Conservation (phyloP, 2,888 invertebrate species). For the Shargacucullia verbasci region DNA sequence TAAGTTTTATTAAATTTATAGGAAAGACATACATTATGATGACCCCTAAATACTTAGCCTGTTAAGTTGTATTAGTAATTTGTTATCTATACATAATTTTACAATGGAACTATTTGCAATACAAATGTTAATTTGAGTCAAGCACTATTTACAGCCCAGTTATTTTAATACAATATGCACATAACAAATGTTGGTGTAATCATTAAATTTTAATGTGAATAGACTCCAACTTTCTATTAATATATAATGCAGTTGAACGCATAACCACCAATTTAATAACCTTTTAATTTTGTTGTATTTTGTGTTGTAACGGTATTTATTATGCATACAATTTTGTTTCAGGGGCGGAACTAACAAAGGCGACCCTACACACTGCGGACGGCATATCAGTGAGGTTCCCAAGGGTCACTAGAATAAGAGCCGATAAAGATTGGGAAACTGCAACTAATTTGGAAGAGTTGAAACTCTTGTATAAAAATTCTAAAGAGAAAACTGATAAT, state of each 20-base stretch:
- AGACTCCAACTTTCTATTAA: slow-evolving; percentile 10
- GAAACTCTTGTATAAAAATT: slow-evolving; percentile 91
- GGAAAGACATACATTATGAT: too few relatives aligned
- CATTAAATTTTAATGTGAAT: slow-evolving; percentile 11
- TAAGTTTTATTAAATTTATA: too few relatives aligned
- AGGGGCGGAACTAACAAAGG: slow-evolving; percentile 94
- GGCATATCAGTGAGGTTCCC: slow-evolving; percentile 98
- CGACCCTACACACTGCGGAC: slow-evolving; percentile 96
- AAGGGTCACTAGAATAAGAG: slow-evolving; percentile 94
- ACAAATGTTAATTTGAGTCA: too few relatives aligned
- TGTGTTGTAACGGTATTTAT: too few relatives aligned
- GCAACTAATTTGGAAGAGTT: slow-evolving; percentile 95
- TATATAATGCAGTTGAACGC: slow-evolving; percentile 13
- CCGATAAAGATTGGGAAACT: slow-evolving; percentile 95
- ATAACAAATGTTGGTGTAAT: not conserved
- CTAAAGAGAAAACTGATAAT: slow-evolving; percentile 91
- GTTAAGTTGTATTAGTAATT: too few relatives aligned
- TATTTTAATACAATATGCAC: too few relatives aligned
- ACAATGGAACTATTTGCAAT: too few relatives aligned
- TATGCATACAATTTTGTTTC: slow-evolving; percentile 32
- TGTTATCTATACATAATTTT: too few relatives aligned
- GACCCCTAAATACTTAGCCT: too few relatives aligned
- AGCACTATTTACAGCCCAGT: too few relatives aligned
- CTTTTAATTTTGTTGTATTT: slow-evolving; percentile 9
- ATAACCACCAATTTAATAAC: slow-evolving; percentile 24